Evolutionary conservation across 2,113 vertebrate species (phyloP).

Genomic region (Lepisosteus oculatus): DNA sequence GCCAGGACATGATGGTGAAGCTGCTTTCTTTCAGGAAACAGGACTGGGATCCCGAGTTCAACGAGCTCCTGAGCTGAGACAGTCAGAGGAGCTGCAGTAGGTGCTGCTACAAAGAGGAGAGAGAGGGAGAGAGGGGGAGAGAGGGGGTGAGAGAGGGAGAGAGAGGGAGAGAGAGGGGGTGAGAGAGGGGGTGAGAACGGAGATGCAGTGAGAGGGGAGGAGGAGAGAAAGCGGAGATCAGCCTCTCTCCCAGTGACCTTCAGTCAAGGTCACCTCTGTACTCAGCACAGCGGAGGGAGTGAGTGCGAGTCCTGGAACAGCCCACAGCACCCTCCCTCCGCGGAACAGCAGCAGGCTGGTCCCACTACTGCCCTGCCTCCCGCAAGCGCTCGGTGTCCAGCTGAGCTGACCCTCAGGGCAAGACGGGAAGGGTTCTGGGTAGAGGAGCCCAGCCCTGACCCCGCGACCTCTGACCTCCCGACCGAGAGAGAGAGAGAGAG

Average conservation of each 20-base stretch:
- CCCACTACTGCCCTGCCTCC: too few relatives aligned
- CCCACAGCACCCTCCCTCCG: background rate
- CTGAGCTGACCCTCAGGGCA: too few relatives aligned
- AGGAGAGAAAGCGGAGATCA: background rate
- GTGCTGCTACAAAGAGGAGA: too few relatives aligned
- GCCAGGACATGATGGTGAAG: too few relatives aligned
- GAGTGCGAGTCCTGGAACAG: background rate
- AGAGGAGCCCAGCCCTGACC: too few relatives aligned
- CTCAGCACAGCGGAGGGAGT: background rate
- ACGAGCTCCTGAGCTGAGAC: too few relatives aligned
- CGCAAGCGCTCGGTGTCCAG: background rate
- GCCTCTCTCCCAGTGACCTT: constrained; percentile 27
- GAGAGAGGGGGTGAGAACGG: constrained; percentile 36
- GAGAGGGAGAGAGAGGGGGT: constrained; percentile 48
- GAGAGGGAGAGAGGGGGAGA: background rate
- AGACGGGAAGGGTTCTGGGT: too few relatives aligned
- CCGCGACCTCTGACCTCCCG: too few relatives aligned
- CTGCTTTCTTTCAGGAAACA: too few relatives aligned
- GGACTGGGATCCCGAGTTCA: too few relatives aligned
- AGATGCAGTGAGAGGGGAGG: constrained; percentile 33
- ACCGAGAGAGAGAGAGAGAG: constrained; percentile 28
- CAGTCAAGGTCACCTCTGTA: constrained; percentile 16
- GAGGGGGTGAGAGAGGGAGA: background rate
- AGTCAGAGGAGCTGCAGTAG: too few relatives aligned
- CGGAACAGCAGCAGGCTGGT: background rate